Evolutionary conservation across 2,113 vertebrate genomes (phyloP), one percentile per base, ranked within the genome.

Genomic region (Strigops habroptila): DNA sequence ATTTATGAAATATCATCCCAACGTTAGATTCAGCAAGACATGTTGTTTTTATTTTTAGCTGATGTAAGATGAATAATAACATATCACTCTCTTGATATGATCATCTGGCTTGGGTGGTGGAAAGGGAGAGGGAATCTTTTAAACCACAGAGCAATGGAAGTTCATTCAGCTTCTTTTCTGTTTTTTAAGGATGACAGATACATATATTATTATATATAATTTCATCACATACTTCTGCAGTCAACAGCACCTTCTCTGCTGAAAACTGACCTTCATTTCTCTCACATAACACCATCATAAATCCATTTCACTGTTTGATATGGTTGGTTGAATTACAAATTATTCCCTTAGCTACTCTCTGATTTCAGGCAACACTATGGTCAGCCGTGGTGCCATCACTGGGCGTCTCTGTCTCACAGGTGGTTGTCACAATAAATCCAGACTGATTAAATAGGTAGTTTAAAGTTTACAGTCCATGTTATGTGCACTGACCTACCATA

Each of bases 261-360:
- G 82, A 94, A 94, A 95, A 90, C 90, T 95, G 97, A 97, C 97
- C 97, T 97, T 97, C 91, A 96, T 94, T 95, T 93, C 74, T 93
- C 91, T 90, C 89, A 41, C 14, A 10, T 74, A 97, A 82, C 63
- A 91, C 52, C 35, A 64, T 90, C 84, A 70, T 97, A 97, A 97
- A 97, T 96, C 95, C 92, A 97, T 96, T 96, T 96, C 82, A 86
- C 69, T 90, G 53, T 86, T 94, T 91, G 91, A 87, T 92, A 96
- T 95, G 97, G 91, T 94, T 96, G 96, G 82, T 64, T 96, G 92
- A 97, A 96, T 97, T 96, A 94, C 93, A 95, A 92, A 96, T 95
- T 93, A 95, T 95, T 96, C 86, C 94, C 78, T 91, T 88, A 69
- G 73, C 86, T 91, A 91, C 90, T 90, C 60, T 95, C 86, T 73